Percentiles rank a stretch among this genome's conserved stretches.
Evolutionary conservation across 37 sponge, comb jelly and placozoan genomes (phyloP).

Genomic region (Spongilla lacustris): DNA sequence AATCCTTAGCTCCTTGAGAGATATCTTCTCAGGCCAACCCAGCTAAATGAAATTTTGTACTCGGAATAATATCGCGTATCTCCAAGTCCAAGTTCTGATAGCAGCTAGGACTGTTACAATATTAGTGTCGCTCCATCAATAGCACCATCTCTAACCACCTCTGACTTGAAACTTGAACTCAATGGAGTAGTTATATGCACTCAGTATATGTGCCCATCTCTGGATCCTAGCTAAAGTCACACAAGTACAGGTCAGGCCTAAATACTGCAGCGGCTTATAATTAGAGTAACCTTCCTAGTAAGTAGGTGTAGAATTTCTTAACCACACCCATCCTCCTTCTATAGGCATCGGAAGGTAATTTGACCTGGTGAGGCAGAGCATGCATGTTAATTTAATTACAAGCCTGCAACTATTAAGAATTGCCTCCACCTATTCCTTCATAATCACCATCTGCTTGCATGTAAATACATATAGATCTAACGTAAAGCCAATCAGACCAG

Average conservation of each 20-base stretch:
- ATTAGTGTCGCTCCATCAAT: background rate
- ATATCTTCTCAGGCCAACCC: slow-evolving; percentile 9
- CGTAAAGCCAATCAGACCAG: no score
- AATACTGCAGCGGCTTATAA: background rate
- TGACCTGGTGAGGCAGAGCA: no score
- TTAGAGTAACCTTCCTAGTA: background rate
- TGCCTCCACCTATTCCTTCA: no score
- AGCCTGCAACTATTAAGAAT: no score
- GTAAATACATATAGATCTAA: no score
- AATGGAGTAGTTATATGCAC: slow-evolving; percentile 42
- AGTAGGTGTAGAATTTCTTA: background rate
- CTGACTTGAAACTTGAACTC: slow-evolving; percentile 13
- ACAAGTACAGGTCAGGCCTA: background rate
- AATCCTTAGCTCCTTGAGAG: background rate
- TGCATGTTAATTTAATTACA: no score
- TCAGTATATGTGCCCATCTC: slow-evolving; percentile 36
- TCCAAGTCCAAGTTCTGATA: slow-evolving; percentile 27
- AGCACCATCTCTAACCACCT: slow-evolving; percentile 5
- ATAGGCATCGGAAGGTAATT: no score
- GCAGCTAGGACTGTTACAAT: background rate
- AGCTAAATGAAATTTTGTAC: background rate
- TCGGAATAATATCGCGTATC: slow-evolving; percentile 23
- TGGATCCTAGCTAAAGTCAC: slow-evolving; percentile 47
- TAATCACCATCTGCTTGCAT: no score
- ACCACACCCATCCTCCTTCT: no score